Evolutionary conservation across 2,888 invertebrate genomes (phyloP).

Genomic region (Tiphia femorata): DNA sequence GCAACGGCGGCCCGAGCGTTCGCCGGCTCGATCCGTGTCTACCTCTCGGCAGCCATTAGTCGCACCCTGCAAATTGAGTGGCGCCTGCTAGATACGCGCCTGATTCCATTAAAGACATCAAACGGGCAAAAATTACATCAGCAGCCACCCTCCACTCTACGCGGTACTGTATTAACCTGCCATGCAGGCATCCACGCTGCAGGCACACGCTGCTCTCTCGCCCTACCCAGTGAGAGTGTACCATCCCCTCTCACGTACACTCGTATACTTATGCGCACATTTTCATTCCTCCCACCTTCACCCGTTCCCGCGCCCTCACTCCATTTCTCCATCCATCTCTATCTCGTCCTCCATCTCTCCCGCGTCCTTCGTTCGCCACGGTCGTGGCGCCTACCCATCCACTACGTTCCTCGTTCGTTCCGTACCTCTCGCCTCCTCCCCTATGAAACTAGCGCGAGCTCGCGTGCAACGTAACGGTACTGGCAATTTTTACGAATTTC

Average conservation of each 20-base stretch:
- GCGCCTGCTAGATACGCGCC: conserved; percentile 66
- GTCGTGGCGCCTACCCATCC: neutral
- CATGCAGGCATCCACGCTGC: conserved; percentile 48
- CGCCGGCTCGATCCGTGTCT: conserved; percentile 49
- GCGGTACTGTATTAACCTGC: conserved; percentile 30
- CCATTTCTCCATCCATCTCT: neutral
- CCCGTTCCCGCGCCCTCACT: neutral
- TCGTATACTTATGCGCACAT: conserved; percentile 10
- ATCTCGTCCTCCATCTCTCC: neutral
- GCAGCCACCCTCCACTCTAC: conserved; percentile 51
- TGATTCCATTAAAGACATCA: conserved; percentile 68
- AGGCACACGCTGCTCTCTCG: too few relatives aligned
- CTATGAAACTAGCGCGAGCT: conserved; percentile 24
- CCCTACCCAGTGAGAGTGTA: too few relatives aligned
- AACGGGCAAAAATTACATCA: conserved; percentile 65
- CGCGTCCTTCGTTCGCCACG: neutral
- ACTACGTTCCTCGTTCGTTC: neutral
- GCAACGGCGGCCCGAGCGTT: conserved; percentile 35
- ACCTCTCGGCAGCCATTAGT: conserved; percentile 66
- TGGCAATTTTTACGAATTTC: conserved; percentile 29
- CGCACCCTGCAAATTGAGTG: conserved; percentile 68
- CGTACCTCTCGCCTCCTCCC: neutral
- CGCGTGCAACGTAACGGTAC: conserved; percentile 29
- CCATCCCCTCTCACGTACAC: too few relatives aligned
- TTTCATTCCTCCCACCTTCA: conserved; percentile 3